Percentiles rank a stretch among this genome's conserved stretches.
These are phyloP conservation scores for Colletes gigas DNA, from an alignment of 1,140 invertebrate species.

Conservation along the genomic window DNA sequence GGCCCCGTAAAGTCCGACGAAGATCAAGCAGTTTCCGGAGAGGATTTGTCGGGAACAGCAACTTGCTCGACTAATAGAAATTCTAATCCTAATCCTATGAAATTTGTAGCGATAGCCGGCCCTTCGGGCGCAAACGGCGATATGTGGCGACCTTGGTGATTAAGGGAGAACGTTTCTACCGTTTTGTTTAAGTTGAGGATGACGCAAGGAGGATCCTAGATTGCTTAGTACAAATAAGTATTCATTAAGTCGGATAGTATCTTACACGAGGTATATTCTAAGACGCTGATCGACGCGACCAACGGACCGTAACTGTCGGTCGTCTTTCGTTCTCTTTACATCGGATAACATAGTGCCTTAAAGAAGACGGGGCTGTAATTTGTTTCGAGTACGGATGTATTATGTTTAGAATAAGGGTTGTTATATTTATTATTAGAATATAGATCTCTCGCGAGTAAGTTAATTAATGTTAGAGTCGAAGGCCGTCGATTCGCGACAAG, in stretches of 20 bases:
- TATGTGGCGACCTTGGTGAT: slow-evolving; percentile 82
- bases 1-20: slow-evolving; percentile 52
- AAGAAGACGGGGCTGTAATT: not conserved
- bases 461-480: not conserved
- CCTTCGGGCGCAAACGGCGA: slow-evolving; percentile 73
- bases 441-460: slow-evolving; percentile 5
- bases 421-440: slow-evolving; percentile 5
- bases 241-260: not conserved
- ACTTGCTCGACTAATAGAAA: slow-evolving; percentile 56
- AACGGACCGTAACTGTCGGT: not conserved
- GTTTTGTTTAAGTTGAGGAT: not conserved
- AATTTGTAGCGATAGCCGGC: slow-evolving; percentile 68
- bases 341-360: slow-evolving; percentile 15
- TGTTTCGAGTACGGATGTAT: not conserved
- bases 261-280: not conserved
- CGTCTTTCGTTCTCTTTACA: not conserved
- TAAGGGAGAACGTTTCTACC: too few relatives aligned
- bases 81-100: slow-evolving; percentile 68
- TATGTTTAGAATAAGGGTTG: not conserved
- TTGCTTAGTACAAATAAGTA: slow-evolving; percentile 12
- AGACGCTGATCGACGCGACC: not conserved
- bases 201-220: not conserved
- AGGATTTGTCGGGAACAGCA: slow-evolving; percentile 70
- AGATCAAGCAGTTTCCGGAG: slow-evolving; percentile 60
- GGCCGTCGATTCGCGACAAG: not conserved